Conservation (phyloP, 2,113 vertebrate genomes). For the Spea bombifrons region DNA sequence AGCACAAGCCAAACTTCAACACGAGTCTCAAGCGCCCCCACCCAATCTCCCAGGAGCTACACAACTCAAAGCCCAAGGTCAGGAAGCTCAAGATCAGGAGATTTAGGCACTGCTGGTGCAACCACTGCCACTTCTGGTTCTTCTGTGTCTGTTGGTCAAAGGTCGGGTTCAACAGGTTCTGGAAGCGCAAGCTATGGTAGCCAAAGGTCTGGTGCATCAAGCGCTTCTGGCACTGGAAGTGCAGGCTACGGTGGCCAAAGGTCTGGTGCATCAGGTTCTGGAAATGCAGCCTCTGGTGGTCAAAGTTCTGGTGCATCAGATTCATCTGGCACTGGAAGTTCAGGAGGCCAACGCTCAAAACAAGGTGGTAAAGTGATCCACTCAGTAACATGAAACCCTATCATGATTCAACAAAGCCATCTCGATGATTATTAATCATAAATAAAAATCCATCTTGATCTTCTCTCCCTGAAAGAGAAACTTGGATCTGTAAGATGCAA, state of each 20-base stretch:
- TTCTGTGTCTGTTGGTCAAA: too few species aligned
- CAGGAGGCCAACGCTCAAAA: slow-evolving; percentile 4
- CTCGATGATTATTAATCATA: too few species aligned
- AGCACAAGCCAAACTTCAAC: not conserved
- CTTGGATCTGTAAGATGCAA: too few species aligned
- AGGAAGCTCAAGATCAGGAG: not conserved
- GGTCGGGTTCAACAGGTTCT: too few species aligned
- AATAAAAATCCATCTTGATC: too few species aligned
- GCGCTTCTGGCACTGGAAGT: slow-evolving; percentile 1
- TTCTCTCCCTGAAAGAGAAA: too few species aligned
- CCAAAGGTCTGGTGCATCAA: not conserved
- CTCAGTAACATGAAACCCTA: too few species aligned
- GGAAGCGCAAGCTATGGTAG: too few species aligned
- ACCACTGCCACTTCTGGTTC: too few species aligned
- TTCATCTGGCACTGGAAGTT: slow-evolving; percentile 3
- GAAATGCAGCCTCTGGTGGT: not conserved
- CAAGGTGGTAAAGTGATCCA: not conserved
- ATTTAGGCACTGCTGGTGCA: not conserved
- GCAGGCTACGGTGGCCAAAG: not conserved
- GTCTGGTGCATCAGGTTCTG: not conserved
- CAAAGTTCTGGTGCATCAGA: not conserved
- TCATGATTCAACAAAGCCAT: too few species aligned
- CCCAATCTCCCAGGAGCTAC: not conserved
- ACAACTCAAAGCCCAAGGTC: slow-evolving; percentile 12
- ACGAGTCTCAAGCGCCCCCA: too few species aligned